Percentiles rank a stretch among this genome's conserved stretches.
phyloP scores from a whole-genome alignment of 2,113 vertebrate species.

The Malaclemys terrapin region DNA sequence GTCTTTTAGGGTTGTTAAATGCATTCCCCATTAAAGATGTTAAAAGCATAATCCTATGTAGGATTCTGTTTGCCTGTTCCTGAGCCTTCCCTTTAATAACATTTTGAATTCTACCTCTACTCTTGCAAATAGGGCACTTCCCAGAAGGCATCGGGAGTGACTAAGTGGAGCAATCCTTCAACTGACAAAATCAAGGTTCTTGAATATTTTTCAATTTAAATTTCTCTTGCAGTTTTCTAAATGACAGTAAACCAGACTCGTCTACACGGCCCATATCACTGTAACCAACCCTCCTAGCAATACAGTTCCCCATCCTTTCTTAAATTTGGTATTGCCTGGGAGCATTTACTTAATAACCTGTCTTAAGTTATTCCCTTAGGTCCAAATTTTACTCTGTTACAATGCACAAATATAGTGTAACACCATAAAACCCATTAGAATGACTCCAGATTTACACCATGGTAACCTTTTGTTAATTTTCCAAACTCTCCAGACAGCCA shows the following conservation, averaged over 20 bases:
- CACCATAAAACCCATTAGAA: neutral
- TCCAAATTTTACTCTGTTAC: neutral
- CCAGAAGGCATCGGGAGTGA: neutral
- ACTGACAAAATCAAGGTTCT: neutral
- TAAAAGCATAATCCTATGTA: rapidly evolving
- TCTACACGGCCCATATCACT: neutral
- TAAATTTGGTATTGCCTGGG: neutral
- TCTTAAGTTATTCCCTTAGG: neutral
- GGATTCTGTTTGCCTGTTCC: neutral
- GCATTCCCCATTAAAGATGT: neutral
- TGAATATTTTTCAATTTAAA: rapidly evolving
- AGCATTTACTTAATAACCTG: neutral
- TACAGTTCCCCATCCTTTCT: neutral
- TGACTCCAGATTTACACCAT: neutral
- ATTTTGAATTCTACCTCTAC: neutral
- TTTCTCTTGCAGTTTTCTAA: neutral
- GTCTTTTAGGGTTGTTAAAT: neutral
- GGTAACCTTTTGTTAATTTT: neutral
- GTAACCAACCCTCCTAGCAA: neutral
- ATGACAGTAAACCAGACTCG: neutral
- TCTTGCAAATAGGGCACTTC: neutral
- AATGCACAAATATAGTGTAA: neutral
- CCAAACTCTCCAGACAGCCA: neutral
- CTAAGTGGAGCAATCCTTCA: neutral
- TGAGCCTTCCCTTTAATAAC: neutral